phyloP scores from a whole-genome alignment of 2,888 invertebrate species.

The Conops quadrifasciatus region DNA sequence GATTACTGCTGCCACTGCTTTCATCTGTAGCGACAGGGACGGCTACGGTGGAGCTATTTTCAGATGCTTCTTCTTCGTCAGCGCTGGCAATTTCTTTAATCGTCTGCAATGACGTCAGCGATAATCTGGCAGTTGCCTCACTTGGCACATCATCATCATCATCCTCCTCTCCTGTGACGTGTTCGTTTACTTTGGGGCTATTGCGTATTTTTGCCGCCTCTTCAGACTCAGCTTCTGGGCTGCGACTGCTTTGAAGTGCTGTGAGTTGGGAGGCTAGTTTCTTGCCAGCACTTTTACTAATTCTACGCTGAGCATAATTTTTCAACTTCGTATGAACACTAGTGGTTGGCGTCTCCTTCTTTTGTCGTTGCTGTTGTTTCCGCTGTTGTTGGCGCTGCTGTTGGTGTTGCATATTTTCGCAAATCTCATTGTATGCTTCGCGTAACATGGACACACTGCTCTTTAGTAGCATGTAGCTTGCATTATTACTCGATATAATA shows the following conservation, averaged over 20 bases:
- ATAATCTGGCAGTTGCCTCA: not conserved
- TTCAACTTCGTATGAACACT: conserved; percentile 38
- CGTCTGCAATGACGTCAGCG: conserved; percentile 21
- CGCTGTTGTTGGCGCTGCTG: conserved; percentile 17
- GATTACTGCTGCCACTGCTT: not conserved
- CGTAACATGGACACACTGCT: conserved; percentile 47
- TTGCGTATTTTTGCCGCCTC: too few relatives aligned
- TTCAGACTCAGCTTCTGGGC: not conserved
- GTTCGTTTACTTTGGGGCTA: not conserved
- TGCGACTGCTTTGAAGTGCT: not conserved
- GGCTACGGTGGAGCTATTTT: not conserved
- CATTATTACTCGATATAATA: conserved; percentile 41
- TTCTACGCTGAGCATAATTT: conserved; percentile 33
- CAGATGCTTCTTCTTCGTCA: not conserved
- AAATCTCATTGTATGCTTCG: conserved; percentile 49
- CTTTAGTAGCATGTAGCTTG: conserved; percentile 46
- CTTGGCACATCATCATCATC: not conserved
- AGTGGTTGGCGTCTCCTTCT: conserved; percentile 36
- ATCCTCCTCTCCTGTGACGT: not conserved
- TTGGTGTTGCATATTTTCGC: conserved; percentile 39
- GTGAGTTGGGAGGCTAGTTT: conserved; percentile 37
- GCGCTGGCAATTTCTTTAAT: conserved; percentile 3
- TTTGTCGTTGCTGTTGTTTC: conserved; percentile 3
- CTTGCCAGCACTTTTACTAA: conserved; percentile 23
- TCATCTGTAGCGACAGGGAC: too few relatives aligned